Evolutionary conservation across 2,113 vertebrate species (phyloP).

Genomic region (Leucosticte australis): DNA sequence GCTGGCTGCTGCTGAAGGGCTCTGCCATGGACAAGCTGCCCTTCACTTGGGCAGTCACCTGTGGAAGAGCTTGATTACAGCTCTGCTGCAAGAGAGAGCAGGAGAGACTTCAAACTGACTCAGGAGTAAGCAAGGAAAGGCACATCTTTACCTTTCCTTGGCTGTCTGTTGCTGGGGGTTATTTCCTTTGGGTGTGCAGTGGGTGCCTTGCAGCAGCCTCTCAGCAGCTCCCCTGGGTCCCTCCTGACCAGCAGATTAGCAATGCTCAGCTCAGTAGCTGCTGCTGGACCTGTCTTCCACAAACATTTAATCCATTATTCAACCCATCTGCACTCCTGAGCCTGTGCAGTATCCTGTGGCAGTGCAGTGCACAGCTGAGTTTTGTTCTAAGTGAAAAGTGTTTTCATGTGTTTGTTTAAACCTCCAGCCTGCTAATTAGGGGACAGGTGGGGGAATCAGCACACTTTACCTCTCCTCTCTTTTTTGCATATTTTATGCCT

Average conservation of each 20-base stretch:
- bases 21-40: rapidly evolving
- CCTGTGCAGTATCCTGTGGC: not conserved
- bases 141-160: not conserved
- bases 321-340: not conserved
- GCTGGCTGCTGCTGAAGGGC: not conserved
- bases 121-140: not conserved
- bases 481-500: constrained; percentile 6
- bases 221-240: not conserved
- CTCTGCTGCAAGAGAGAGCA: not conserved
- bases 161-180: not conserved
- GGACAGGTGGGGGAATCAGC: constrained; percentile 14
- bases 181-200: not conserved
- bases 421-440: constrained; percentile 6
- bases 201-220: not conserved
- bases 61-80: not conserved
- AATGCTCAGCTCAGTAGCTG: not conserved
- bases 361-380: not conserved
- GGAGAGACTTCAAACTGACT: not conserved
- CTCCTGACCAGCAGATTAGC: not conserved
- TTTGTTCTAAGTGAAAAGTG: not conserved
- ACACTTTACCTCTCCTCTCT: not conserved
- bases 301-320: not conserved
- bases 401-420: constrained; percentile 3
- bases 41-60: not conserved
- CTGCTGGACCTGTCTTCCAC: not conserved